Evolutionary conservation across 2,113 vertebrate species (phyloP).

Genomic region (Pelobates fuscus): DNA sequence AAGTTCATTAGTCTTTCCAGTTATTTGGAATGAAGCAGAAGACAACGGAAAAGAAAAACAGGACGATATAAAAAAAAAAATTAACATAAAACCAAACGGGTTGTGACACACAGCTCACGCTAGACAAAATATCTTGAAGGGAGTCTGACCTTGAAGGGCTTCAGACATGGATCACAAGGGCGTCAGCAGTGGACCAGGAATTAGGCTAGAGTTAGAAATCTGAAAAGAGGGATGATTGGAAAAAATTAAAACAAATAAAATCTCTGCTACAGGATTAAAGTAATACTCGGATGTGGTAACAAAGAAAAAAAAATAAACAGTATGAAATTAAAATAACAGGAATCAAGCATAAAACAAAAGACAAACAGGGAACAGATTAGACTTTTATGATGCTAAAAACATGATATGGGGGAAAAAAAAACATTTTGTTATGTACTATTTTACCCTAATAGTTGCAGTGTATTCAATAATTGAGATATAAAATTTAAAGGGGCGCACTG

Average conservation of each 20-base stretch:
- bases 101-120: constrained; percentile 32
- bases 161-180: constrained; percentile 75
- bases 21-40: constrained; percentile 15
- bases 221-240: constrained; percentile 76
- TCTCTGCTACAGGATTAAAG: constrained; percentile 23
- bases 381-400: no score
- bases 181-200: constrained; percentile 71
- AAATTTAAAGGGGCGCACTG: no score
- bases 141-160: constrained; percentile 78
- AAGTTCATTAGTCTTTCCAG: no score
- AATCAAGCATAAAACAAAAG: neutral
- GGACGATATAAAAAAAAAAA: constrained; percentile 54
- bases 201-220: constrained; percentile 75
- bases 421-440: no score
- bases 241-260: constrained; percentile 71
- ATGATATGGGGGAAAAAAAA: no score
- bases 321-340: neutral
- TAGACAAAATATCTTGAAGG: constrained; percentile 61
- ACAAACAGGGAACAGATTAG: neutral
- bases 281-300: neutral
- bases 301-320: neutral
- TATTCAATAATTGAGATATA: no score
- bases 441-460: no score
- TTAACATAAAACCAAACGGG: constrained; percentile 31
- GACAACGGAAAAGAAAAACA: constrained; percentile 38